Evolutionary conservation across 2,797 vertebrate species (phyloP).

Genomic region (Borostomias antarcticus): DNA sequence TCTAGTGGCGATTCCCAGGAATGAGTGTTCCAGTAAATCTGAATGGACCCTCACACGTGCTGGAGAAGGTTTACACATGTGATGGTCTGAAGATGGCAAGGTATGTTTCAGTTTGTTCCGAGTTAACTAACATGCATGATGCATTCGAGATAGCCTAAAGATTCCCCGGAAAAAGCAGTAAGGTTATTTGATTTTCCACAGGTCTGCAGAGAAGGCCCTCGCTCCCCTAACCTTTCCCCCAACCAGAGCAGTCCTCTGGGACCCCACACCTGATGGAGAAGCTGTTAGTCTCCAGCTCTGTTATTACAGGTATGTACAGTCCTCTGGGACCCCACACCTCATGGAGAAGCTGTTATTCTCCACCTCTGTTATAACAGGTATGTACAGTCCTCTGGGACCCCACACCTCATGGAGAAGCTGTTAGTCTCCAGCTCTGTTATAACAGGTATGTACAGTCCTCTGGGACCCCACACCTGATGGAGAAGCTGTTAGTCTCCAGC

Average conservation of each 20-base stretch:
- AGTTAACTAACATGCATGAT: neutral
- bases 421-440: neutral
- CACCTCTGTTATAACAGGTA: conserved; percentile 87
- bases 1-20: neutral
- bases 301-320: conserved; percentile 81
- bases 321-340: conserved; percentile 64
- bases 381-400: neutral
- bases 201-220: conserved; percentile 47
- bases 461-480: neutral
- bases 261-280: conserved; percentile 81
- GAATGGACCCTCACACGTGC: conserved; percentile 50
- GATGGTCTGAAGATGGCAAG: conserved; percentile 50
- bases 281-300: conserved; percentile 77
- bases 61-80: conserved; percentile 54
- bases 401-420: neutral
- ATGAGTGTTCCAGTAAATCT: conserved; percentile 72
- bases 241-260: conserved; percentile 87
- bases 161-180: neutral
- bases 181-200: conserved; percentile 1
- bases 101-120: conserved; percentile 31
- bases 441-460: neutral
- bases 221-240: conserved; percentile 85
- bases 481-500: neutral
- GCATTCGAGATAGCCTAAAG: neutral
- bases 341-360: conserved; percentile 77